Percentiles rank a stretch among this genome's conserved stretches.
These are phyloP conservation scores for Otocyon megalotis DNA, from an alignment of 2,113 vertebrate species.

Conservation along the genomic window DNA sequence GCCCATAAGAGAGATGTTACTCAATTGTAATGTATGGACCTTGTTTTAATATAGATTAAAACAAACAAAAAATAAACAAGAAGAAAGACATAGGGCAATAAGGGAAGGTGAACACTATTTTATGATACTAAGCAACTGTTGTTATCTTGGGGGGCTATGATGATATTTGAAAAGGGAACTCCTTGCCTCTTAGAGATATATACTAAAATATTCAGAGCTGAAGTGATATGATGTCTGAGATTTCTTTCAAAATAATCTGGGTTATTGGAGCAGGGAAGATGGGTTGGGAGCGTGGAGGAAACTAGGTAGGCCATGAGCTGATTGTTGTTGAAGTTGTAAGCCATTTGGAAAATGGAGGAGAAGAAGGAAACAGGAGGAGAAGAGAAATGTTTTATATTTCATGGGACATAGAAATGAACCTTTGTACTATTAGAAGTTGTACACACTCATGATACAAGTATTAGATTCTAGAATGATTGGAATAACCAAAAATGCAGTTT, in stretches of 20 bases:
- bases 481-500: slow-evolving; percentile 16
- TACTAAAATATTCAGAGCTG: slow-evolving; percentile 16
- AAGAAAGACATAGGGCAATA: background rate
- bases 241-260: slow-evolving; percentile 49
- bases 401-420: background rate
- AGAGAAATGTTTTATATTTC: background rate
- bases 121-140: background rate
- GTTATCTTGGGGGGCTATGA: background rate
- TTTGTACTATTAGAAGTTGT: background rate
- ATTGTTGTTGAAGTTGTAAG: background rate
- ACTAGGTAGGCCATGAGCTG: background rate
- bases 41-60: slow-evolving; percentile 34
- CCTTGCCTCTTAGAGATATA: slow-evolving; percentile 2
- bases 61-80: background rate
- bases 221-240: background rate
- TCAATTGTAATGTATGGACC: background rate
- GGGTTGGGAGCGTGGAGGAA: background rate
- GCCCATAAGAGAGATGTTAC: background rate
- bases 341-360: background rate
- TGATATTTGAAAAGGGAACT: background rate
- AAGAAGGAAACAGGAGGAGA: background rate
- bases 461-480: background rate
- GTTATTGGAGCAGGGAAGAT: background rate
- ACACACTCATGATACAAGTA: background rate
- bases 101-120: background rate